Evolutionary conservation across 1,140 invertebrate species (phyloP).

Genomic region (Sminthurides bifidus): DNA sequence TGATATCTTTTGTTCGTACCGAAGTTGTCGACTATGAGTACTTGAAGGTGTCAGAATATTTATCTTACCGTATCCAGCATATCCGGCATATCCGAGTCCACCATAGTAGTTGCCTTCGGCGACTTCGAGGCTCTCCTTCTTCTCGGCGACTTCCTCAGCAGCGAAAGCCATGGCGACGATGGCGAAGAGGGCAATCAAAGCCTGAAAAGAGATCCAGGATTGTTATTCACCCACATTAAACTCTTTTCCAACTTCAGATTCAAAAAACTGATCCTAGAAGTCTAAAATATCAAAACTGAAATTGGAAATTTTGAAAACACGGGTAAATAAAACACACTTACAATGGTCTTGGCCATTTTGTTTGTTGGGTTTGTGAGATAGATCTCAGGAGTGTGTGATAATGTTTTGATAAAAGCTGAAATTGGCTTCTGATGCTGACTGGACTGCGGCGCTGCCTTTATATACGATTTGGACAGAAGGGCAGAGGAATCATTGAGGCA

Average conservation of each 20-base stretch:
- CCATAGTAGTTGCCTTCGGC: slow-evolving; percentile 21
- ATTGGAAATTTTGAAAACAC: neutral
- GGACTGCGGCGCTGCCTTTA: slow-evolving; percentile 6
- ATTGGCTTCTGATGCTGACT: slow-evolving; percentile 13
- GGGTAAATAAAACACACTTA: no score
- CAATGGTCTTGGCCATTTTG: slow-evolving; percentile 14
- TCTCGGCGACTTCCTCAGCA: slow-evolving; percentile 15
- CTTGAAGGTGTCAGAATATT: neutral
- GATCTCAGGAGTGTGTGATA: neutral
- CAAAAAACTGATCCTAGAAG: neutral
- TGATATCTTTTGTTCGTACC: neutral
- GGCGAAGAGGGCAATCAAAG: slow-evolving; percentile 17
- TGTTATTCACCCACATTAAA: neutral
- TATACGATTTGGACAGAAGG: slow-evolving; percentile 15
- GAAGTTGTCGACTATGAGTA: no score
- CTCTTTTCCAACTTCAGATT: neutral
- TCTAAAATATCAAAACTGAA: neutral
- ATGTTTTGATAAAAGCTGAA: slow-evolving; percentile 3
- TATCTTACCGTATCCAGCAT: neutral
- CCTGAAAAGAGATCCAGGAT: neutral
- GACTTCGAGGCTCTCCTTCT: slow-evolving; percentile 21
- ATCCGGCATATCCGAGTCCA: slow-evolving; percentile 1
- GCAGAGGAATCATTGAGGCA: slow-evolving; percentile 9
- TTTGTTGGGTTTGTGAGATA: neutral
- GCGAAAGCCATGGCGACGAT: slow-evolving; percentile 20